Evolutionary conservation across 2,888 invertebrate species (phyloP).

Genomic region (Trissolcus japonicus): DNA sequence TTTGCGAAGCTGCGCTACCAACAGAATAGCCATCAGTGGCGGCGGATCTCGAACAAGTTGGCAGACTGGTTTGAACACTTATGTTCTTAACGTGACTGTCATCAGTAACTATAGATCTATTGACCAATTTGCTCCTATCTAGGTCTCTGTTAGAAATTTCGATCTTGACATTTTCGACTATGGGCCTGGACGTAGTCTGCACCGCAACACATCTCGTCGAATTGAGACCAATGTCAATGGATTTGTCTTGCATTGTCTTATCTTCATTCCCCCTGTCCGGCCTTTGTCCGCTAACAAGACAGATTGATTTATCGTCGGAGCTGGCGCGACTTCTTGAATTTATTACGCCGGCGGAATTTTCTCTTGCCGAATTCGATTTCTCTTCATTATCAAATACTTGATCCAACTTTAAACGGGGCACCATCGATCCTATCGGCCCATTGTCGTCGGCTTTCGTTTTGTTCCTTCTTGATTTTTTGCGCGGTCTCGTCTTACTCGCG

Average conservation of each 20-base stretch:
- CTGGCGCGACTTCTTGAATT: slow-evolving; percentile 21
- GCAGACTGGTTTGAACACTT: slow-evolving; percentile 7
- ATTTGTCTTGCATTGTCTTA: slow-evolving; percentile 19
- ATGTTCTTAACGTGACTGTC: background rate
- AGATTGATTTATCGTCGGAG: slow-evolving; percentile 28
- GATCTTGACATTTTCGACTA: slow-evolving; percentile 14
- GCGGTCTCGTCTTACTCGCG: slow-evolving; percentile 23
- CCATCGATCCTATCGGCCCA: slow-evolving; percentile 18
- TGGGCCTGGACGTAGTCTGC: slow-evolving; percentile 11
- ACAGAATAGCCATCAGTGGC: background rate
- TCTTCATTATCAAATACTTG: slow-evolving; percentile 38
- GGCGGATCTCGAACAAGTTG: background rate
- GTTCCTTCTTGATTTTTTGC: slow-evolving; percentile 51
- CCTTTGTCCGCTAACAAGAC: slow-evolving; percentile 21
- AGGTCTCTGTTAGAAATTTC: slow-evolving; percentile 3
- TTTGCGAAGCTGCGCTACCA: too few species aligned
- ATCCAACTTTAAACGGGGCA: slow-evolving; percentile 32
- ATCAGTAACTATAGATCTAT: slow-evolving; percentile 13
- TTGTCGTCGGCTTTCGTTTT: slow-evolving; percentile 33
- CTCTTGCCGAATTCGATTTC: slow-evolving; percentile 31
- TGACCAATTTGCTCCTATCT: slow-evolving; percentile 7
- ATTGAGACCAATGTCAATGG: slow-evolving; percentile 6
- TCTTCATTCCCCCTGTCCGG: slow-evolving; percentile 15
- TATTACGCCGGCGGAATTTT: slow-evolving; percentile 30
- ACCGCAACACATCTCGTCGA: slow-evolving; percentile 3